Evolutionary conservation across 1,140 invertebrate species (phyloP), one percentile per base, ranked within the genome.

Genomic region (Drosophila murphyi): DNA sequence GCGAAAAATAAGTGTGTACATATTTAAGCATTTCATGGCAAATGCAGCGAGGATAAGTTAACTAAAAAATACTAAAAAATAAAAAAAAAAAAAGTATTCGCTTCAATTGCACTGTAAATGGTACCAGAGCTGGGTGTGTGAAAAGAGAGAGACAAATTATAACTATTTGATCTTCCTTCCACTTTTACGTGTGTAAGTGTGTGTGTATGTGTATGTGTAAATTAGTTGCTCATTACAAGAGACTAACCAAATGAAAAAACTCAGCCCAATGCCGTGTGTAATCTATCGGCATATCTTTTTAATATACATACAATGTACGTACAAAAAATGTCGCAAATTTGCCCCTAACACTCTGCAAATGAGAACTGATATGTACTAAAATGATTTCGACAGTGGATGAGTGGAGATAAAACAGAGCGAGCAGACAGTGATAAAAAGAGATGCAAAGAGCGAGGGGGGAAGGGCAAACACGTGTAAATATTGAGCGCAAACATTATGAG

Each of bases 391-490:
- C 47, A 78, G 76, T 63, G 3, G 3, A 56, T 48, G 54, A 29
- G 28, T n/a, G 3, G 34, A 1, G 34, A 2, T 39, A 39, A 39
- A 37, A n/a, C 20, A 37, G 32, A 31, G 8, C 10, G 10, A 20
- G 20, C 20, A 20, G 20, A 2, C 20, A 20, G 20, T 47, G 34
- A 1, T 32, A 37, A 4, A 34, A 47, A 70, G 59, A 35, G 65
- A 45, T 41, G 35, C 6, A 28, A 47, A 50, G 29, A 12, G 39
- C 32, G 35, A 20, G n/a, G 62, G 52, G 55, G 39, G 50, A 70
- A 32, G 60, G 28, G 39, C 77, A 77, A 78, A 83, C 80, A 82
- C 75, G 83, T 79, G 82, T 88, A 78, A 80, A 80, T 72, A 80
- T 62, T 47, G 69, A 87, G 82, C 60, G 57, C 64, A 87, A 87